Evolutionary conservation across 2,113 vertebrate genomes (phyloP).

Genomic region (Emydura subglobosa): DNA sequence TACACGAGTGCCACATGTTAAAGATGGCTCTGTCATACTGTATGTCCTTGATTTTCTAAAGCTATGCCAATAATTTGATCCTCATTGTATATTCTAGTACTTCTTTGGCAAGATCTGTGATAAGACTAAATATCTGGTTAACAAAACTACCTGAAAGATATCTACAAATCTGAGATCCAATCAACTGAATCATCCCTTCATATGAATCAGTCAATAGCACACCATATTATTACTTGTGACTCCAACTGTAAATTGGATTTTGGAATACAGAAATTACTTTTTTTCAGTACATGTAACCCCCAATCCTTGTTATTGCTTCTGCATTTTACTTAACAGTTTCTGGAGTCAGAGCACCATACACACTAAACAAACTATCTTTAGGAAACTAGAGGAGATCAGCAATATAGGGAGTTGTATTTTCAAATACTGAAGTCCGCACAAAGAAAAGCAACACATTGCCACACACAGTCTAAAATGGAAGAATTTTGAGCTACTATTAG

Average conservation of each 20-base stretch:
- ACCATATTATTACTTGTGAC: rapidly evolving
- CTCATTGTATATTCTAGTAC: not conserved
- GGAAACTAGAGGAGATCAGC: not conserved
- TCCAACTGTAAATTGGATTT: rapidly evolving
- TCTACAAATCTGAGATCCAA: not conserved
- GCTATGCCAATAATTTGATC: not conserved
- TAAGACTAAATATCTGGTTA: not conserved
- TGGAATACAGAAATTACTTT: not conserved
- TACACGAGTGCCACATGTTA: not conserved
- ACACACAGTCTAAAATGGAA: not conserved
- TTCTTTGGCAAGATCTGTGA: not conserved
- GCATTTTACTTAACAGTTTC: not conserved
- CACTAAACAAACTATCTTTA: not conserved
- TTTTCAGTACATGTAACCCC: not conserved
- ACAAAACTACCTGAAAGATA: not conserved
- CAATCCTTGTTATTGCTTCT: not conserved
- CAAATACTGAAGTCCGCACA: not conserved
- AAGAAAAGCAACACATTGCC: not conserved
- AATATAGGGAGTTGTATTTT: not conserved
- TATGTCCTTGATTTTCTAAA: not conserved
- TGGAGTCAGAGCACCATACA: not conserved
- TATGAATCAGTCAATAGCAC: not conserved
- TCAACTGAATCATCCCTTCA: not conserved
- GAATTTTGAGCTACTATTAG: not conserved
- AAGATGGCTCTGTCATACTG: not conserved